A percentile compares a stretch with the other conserved stretches of the same genome.
Evolutionary conservation across 2,888 invertebrate genomes (phyloP).

Genomic region (Limnephilus lunatus): DNA sequence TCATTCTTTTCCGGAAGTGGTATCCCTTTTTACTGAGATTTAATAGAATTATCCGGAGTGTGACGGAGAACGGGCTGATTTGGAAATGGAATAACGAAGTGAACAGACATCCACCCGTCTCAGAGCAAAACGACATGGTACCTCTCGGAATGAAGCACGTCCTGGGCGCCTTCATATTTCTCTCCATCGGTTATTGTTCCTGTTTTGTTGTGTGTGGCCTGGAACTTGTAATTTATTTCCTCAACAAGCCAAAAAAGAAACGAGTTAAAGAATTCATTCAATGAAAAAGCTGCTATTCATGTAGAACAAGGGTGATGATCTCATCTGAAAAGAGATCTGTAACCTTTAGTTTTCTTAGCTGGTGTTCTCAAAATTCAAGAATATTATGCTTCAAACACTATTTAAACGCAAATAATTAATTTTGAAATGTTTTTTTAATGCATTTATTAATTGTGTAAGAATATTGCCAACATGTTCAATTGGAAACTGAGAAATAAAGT

Average conservation of each 20-base stretch:
- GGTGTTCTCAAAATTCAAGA: neutral
- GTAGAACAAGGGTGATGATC: neutral
- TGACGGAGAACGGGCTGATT: constrained; percentile 75
- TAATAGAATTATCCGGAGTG: constrained; percentile 74
- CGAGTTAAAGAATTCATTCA: neutral
- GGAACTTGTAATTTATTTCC: neutral
- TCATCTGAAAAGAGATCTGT: neutral
- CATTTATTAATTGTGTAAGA: neutral
- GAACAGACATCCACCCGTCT: constrained; percentile 70
- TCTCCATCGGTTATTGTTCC: constrained; percentile 72
- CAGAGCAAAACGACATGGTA: constrained; percentile 70
- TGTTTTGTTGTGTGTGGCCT: constrained; percentile 71
- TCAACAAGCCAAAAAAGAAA: neutral
- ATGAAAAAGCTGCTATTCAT: neutral
- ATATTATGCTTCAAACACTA: neutral
- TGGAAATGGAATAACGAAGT: constrained; percentile 76
- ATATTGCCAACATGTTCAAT: neutral
- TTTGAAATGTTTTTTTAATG: neutral
- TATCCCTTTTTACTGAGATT: constrained; percentile 74
- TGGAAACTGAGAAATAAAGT: too few species aligned
- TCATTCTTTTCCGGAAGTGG: constrained; percentile 74
- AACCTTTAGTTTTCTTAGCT: neutral
- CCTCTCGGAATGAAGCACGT: constrained; percentile 74
- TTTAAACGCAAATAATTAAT: neutral
- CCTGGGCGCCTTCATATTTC: constrained; percentile 75